Evolutionary conservation across 2,888 invertebrate genomes (phyloP).

Genomic region (Schrankia costaestrigalis): DNA sequence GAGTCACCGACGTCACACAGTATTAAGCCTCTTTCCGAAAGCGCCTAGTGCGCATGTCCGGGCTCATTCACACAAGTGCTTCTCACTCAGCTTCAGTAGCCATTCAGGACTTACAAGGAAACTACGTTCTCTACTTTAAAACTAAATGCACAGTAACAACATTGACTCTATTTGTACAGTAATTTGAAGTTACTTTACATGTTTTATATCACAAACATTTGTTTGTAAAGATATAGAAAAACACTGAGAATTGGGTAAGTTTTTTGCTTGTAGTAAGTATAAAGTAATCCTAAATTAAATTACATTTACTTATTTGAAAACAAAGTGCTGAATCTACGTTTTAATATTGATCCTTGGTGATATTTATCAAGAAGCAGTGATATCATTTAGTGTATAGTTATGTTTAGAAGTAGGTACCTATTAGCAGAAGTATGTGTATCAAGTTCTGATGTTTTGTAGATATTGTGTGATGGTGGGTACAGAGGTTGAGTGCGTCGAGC

Average conservation of each 20-base stretch:
- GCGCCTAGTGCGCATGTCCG: constrained; percentile 45
- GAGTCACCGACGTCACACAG: constrained; percentile 3
- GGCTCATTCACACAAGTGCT: constrained; percentile 43
- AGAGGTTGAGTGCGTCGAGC: constrained; percentile 32
- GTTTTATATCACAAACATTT: too few species aligned
- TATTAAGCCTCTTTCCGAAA: constrained; percentile 1
- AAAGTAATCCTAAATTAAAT: too few species aligned
- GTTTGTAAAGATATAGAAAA: too few species aligned
- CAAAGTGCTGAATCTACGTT: too few species aligned
- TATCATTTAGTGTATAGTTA: too few species aligned
- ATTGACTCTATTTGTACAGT: constrained; percentile 7
- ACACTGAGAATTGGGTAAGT: constrained; percentile 16
- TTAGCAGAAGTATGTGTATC: neutral
- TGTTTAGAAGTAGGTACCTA: too few species aligned
- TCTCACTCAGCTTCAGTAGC: constrained; percentile 38
- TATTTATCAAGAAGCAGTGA: too few species aligned
- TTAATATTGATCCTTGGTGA: too few species aligned
- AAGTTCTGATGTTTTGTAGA: constrained; percentile 5
- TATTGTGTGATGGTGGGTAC: constrained; percentile 56
- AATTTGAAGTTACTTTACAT: too few species aligned
- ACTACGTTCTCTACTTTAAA: constrained; percentile 10
- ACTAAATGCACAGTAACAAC: constrained; percentile 6
- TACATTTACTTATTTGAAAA: too few species aligned
- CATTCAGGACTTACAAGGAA: constrained; percentile 32
- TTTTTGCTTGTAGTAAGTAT: too few species aligned